phyloP scores from a whole-genome alignment of 1,140 invertebrate genomes.

The Drosophila sulfurigaster region DNA sequence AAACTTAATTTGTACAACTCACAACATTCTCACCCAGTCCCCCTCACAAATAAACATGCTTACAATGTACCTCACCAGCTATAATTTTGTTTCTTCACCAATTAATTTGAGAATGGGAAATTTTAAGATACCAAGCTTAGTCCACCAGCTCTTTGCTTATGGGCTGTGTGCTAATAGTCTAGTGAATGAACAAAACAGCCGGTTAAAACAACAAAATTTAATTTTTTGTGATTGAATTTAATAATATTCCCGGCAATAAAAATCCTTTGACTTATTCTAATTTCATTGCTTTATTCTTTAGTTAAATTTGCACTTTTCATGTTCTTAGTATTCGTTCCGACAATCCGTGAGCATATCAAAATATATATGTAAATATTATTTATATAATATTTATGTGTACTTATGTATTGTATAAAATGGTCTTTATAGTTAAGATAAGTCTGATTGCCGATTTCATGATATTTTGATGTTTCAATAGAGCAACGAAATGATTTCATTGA shows the following conservation, averaged over 20 bases:
- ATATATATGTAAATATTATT: conserved; percentile 40
- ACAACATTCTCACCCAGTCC: conserved; percentile 54
- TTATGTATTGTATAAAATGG: conserved; percentile 57
- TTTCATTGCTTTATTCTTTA: conserved; percentile 48
- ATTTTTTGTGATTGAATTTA: too few relatives aligned
- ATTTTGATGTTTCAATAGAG: conserved; percentile 11
- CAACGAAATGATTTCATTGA: conserved; percentile 37
- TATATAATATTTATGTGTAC: conserved; percentile 37
- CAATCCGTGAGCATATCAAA: conserved; percentile 68
- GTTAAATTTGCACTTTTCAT: conserved; percentile 52
- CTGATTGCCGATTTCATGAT: conserved; percentile 16
- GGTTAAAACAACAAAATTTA: too few relatives aligned
- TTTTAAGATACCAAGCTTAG: too few relatives aligned
- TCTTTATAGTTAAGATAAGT: conserved; percentile 61
- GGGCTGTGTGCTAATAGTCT: too few relatives aligned
- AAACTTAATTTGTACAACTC: conserved; percentile 30
- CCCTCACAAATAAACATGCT: conserved; percentile 60
- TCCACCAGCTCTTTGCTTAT: too few relatives aligned
- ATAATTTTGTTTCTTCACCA: too few relatives aligned
- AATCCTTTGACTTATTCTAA: conserved; percentile 22
- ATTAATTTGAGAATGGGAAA: too few relatives aligned
- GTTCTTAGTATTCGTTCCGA: conserved; percentile 15
- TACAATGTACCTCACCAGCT: conserved; percentile 27
- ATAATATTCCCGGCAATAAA: not conserved
- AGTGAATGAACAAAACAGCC: too few relatives aligned